phyloP scores from a whole-genome alignment of 2,113 vertebrate species.

The Seriola quinqueradiata region DNA sequence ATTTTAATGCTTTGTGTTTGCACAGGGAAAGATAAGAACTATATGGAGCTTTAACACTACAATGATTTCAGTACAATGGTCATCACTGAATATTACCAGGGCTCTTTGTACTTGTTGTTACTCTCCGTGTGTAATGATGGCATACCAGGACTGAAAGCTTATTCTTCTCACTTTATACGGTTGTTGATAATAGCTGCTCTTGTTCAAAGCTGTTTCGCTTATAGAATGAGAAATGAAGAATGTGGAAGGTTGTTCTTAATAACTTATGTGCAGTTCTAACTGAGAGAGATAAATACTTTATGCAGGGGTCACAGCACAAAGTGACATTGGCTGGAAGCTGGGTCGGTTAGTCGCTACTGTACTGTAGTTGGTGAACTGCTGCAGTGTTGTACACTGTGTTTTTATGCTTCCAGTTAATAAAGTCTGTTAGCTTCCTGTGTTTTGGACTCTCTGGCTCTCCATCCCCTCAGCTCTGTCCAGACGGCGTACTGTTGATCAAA shows the following conservation, averaged over 20 bases:
- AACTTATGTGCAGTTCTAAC: too few relatives aligned
- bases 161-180: neutral
- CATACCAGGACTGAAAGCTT: neutral
- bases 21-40: neutral
- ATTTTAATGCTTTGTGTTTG: neutral
- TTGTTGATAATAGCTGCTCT: neutral
- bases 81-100: neutral
- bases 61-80: neutral
- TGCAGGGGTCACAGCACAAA: too few relatives aligned
- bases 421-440: too few relatives aligned
- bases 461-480: too few relatives aligned
- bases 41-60: neutral
- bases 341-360: too few relatives aligned
- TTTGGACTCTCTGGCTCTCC: too few relatives aligned
- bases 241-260: neutral
- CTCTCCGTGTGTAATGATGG: conserved; percentile 13
- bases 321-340: too few relatives aligned
- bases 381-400: too few relatives aligned
- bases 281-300: too few relatives aligned
- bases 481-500: too few relatives aligned
- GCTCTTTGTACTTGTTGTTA: neutral
- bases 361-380: too few relatives aligned
- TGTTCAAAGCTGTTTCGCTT: neutral
- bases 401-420: too few relatives aligned
- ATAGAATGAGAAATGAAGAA: neutral